Conservation (phyloP, 2,113 vertebrate species). For the Chauna torquata region DNA sequence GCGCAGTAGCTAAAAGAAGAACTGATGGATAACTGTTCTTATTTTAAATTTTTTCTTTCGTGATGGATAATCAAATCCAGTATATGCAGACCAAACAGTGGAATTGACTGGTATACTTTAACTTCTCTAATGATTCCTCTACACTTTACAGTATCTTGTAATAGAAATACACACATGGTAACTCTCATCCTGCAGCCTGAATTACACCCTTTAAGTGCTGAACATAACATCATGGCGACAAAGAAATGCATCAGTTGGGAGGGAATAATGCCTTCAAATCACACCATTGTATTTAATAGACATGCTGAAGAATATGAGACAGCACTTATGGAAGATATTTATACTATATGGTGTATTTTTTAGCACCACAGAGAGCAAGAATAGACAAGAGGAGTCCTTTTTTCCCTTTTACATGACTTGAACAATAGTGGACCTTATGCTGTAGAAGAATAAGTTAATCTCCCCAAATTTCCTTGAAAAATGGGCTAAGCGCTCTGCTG, state of each 20-base stretch:
- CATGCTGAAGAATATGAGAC: neutral
- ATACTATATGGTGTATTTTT: neutral
- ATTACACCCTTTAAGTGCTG: neutral
- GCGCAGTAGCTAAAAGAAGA: neutral
- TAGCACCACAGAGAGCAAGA: neutral
- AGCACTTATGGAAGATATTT: neutral
- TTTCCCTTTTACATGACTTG: neutral
- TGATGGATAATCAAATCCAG: neutral
- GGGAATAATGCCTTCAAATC: neutral
- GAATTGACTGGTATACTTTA: neutral
- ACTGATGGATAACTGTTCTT: neutral
- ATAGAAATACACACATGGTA: neutral
- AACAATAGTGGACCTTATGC: neutral
- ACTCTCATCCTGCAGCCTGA: neutral
- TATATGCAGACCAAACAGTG: neutral
- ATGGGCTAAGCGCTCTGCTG: neutral
- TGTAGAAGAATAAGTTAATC: accelerated
- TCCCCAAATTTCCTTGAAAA: neutral
- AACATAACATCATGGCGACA: neutral
- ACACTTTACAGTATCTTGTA: neutral
- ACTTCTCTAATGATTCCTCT: neutral
- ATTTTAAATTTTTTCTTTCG: neutral
- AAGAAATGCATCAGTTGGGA: neutral
- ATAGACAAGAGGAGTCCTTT: neutral
- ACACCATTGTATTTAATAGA: neutral